Percentiles rank a stretch among this genome's conserved stretches.
phyloP scores from a whole-genome alignment of 2,113 vertebrate genomes.

The Alligator mississippiensis region DNA sequence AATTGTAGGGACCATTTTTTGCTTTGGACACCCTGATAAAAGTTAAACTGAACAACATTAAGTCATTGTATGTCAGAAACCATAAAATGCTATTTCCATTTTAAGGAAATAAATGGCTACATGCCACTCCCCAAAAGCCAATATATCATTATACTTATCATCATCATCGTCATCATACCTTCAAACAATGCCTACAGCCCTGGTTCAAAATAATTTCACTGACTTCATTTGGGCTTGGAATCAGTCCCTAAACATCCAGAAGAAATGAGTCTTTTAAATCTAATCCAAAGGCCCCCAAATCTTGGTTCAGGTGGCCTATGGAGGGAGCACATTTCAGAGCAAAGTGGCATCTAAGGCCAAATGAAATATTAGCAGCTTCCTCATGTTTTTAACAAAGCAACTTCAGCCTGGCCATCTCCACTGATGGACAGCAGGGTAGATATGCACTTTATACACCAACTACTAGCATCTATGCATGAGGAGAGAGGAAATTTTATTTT shows the following conservation, averaged over 20 bases:
- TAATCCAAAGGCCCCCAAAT: neutral
- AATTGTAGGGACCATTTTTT: neutral
- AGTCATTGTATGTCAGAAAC: neutral
- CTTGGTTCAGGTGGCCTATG: rapidly evolving
- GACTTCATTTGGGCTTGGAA: neutral
- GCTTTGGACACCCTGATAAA: neutral
- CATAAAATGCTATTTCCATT: neutral
- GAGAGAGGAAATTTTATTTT: neutral
- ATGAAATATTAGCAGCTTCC: neutral
- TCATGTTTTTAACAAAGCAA: neutral
- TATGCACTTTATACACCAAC: neutral
- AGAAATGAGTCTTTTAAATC: neutral
- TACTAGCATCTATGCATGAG: neutral
- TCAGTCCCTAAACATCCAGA: neutral
- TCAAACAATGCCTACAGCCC: neutral
- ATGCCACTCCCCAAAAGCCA: neutral
- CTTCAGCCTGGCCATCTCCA: neutral
- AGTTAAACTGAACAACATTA: neutral
- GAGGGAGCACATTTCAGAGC: neutral
- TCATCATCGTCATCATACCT: too few species aligned
- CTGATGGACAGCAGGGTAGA: neutral
- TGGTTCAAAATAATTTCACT: neutral
- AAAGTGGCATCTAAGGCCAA: neutral
- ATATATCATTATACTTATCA: neutral
- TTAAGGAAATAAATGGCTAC: neutral